Base-by-base conservation (phyloP, 2,113 vertebrate species). In the Rhadina sibilatrix region DNA sequence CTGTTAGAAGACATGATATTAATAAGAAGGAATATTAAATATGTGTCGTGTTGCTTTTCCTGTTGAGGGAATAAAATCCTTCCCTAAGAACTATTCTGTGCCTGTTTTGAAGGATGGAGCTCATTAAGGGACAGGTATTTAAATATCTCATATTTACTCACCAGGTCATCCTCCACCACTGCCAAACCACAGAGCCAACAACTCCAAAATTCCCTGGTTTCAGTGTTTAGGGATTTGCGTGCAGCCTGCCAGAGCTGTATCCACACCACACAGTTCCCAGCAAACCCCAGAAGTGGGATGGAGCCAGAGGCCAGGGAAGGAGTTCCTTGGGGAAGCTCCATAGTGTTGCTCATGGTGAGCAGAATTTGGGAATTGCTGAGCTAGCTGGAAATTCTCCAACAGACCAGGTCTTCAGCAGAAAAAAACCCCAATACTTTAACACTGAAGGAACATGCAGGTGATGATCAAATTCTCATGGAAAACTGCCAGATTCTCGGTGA, bases 311-410 rank as follows among this genome's bases (percentile, higher is more conserved):
- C 17, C 15, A 31, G 37, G 40, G 33, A 49, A 68, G 37, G 38
- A 21, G 12, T 3, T 63, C 11, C 21, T 0, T 37, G 49, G 54
- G n/a, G 89, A 49, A 54, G 12, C 35, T 86, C 70, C 69, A 10
- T 1, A 2, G 42, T 35, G 38, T 47, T 74, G 44, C 49, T 76
- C 0, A 0, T 12, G 6, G 9, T 30, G n/a, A 57, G 16, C 17
- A 74, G 72, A 37, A 27, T 20, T 22, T 61, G 60, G 18, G 61
- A 15, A 18, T 23, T 35, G 53, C 18, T 53, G 60, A 60, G 53
- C 38, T 54, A 11, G 16, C 38, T 47, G 49, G 66, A 50, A 49
- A 52, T 64, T 68, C 64, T 52, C 44, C 75, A 87, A 5, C 38
- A 47, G 56, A 28, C 9, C 47, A 35, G 10, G 7, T 56, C 52